phyloP scores from a whole-genome alignment of 2,113 vertebrate genomes.

The Gymnobelideus leadbeateri region DNA sequence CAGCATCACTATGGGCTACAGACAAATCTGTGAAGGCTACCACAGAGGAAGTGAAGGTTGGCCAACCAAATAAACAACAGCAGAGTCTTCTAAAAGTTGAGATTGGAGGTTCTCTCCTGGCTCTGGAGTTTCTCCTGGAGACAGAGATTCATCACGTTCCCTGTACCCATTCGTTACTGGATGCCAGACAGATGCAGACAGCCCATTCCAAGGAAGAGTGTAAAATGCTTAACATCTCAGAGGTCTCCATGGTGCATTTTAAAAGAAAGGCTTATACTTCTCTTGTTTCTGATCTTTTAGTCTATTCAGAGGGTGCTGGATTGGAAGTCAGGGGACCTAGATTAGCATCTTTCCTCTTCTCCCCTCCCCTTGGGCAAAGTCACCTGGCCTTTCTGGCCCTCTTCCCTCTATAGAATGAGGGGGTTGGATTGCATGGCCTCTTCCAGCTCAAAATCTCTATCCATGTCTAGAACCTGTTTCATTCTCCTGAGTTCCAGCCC shows the following conservation, averaged over 20 bases:
- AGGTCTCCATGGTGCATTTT: accelerated
- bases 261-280: not conserved
- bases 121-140: not conserved
- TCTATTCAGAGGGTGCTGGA: not conserved
- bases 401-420: not conserved
- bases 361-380: not conserved
- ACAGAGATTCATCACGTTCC: not conserved
- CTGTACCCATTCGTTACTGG: not conserved
- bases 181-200: not conserved
- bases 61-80: not conserved
- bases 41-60: not conserved
- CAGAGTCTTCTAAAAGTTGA: not conserved
- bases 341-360: not conserved
- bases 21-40: not conserved
- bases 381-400: no score
- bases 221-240: accelerated
- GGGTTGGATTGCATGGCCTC: not conserved
- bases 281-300: not conserved
- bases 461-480: not conserved
- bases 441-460: not conserved
- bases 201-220: not conserved
- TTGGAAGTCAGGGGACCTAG: not conserved
- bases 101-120: not conserved
- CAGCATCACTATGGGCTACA: not conserved
- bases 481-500: not conserved